These are phyloP conservation scores for Blera fallax DNA, from an alignment of 2,888 invertebrate genomes.

Conservation along the genomic window DNA sequence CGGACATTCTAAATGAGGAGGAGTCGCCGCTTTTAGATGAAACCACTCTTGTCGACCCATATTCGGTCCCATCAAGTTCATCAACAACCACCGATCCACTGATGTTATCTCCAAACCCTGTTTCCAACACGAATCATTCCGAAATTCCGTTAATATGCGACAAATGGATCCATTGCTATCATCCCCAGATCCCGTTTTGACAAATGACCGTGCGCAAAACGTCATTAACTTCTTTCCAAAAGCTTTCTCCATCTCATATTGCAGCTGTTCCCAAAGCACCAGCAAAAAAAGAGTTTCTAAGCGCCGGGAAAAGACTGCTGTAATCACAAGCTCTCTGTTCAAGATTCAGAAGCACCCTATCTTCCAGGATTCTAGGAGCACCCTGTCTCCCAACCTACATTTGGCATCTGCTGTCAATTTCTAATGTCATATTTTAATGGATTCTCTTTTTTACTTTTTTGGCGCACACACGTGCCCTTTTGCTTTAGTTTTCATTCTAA, in stretches of 20 bases:
- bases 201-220: neutral
- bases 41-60: constrained; percentile 1
- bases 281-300: neutral
- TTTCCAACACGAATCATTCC: neutral
- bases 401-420: too few relatives aligned
- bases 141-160: neutral
- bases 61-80: neutral
- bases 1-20: too few relatives aligned
- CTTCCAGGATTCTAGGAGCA: too few relatives aligned
- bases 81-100: neutral
- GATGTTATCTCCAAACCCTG: neutral
- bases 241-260: neutral
- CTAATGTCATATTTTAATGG: too few relatives aligned
- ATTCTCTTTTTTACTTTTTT: too few relatives aligned
- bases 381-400: too few relatives aligned
- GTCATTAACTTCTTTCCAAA: neutral
- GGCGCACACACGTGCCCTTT: too few relatives aligned
- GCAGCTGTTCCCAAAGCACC: neutral
- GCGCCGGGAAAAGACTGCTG: neutral
- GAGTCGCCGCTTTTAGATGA: too few relatives aligned
- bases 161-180: neutral
- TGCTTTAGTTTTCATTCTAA: too few relatives aligned
- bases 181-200: neutral
- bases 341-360: too few relatives aligned
- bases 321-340: neutral